Conservation (phyloP, 2,797 vertebrate species). For the Sebastes elongatus region DNA sequence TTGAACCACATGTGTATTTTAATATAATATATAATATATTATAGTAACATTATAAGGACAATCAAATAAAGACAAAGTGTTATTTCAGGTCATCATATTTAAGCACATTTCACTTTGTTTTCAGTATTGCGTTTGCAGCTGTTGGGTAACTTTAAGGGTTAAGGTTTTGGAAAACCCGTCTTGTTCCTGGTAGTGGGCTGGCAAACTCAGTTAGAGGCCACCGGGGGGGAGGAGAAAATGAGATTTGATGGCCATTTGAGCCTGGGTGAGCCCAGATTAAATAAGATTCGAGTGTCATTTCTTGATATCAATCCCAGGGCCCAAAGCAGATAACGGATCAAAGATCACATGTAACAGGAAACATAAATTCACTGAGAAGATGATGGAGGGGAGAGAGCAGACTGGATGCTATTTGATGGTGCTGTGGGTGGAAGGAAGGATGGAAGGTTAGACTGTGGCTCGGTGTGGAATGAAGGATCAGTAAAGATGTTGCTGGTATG, state of each 20-base stretch:
- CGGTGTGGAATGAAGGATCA: background rate
- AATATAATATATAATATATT: no score
- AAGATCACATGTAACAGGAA: conserved; percentile 50
- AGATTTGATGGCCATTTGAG: conserved; percentile 62
- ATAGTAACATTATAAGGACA: background rate
- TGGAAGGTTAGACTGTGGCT: background rate
- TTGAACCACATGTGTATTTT: no score
- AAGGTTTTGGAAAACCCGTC: conserved; percentile 39
- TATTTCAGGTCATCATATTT: background rate
- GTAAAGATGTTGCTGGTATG: background rate
- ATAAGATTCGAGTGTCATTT: conserved; percentile 66
- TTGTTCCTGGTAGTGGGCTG: conserved; percentile 60
- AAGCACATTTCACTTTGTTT: background rate
- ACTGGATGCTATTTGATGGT: background rate
- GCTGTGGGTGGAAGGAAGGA: background rate
- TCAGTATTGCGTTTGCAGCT: background rate
- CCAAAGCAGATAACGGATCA: conserved; percentile 54
- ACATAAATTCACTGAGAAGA: conserved; percentile 15
- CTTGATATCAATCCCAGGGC: conserved; percentile 54
- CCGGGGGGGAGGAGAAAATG: conserved; percentile 45
- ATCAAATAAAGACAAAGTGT: background rate
- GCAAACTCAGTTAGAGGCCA: conserved; percentile 59
- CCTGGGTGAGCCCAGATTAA: conserved; percentile 42
- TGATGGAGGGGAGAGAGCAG: conserved; percentile 5
- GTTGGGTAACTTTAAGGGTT: conserved; percentile 2